Percentiles rank a stretch among this genome's conserved stretches.
phyloP scores from a whole-genome alignment of 2,113 vertebrate species.

The Gavialis gangeticus region DNA sequence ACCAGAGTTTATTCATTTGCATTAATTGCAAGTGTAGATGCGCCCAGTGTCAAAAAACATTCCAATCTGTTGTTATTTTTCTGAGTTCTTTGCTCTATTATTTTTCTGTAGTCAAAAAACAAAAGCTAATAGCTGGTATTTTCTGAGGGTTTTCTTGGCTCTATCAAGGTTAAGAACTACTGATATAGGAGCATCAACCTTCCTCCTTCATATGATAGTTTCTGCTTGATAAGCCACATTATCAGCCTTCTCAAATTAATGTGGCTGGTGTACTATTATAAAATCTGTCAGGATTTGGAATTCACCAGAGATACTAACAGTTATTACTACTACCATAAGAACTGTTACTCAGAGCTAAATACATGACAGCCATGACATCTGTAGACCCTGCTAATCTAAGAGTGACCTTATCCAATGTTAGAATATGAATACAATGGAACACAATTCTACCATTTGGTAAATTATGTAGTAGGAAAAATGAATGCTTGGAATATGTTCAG shows the following conservation, averaged over 20 bases:
- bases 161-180: too few species aligned
- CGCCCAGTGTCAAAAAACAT: too few species aligned
- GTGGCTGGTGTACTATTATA: not conserved
- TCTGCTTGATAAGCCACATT: not conserved
- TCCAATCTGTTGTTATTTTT: too few species aligned
- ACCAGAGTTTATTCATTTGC: too few species aligned
- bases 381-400: slow-evolving; percentile 39
- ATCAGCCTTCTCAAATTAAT: not conserved
- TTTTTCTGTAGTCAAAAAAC: too few species aligned
- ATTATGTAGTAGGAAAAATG: slow-evolving; percentile 53
- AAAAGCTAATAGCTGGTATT: too few species aligned
- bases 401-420: slow-evolving; percentile 45
- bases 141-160: too few species aligned
- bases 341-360: slow-evolving; percentile 23
- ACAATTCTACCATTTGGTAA: slow-evolving; percentile 61
- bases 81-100: too few species aligned
- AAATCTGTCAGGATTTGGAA: not conserved
- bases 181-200: not conserved
- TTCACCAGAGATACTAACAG: not conserved
- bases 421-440: slow-evolving; percentile 62
- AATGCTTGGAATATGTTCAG: slow-evolving; percentile 56
- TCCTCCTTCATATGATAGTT: not conserved
- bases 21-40: too few species aligned
- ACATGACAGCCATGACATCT: slow-evolving; percentile 15
- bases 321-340: slow-evolving; percentile 5